phyloP scores from a whole-genome alignment of 2,113 vertebrate genomes.

The Sorex araneus region DNA sequence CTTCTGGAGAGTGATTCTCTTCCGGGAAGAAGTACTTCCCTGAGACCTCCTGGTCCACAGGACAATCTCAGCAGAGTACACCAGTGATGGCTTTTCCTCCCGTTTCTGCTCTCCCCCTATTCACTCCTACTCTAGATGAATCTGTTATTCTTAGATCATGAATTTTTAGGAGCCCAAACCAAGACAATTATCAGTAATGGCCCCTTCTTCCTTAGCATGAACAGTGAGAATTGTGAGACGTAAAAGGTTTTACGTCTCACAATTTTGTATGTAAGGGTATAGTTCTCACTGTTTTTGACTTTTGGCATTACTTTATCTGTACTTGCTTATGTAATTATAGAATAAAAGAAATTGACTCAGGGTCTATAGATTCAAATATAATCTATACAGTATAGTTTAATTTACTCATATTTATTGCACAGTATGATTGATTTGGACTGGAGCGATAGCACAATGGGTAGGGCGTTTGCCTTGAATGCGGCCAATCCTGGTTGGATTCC shows the following conservation, averaged over 20 bases:
- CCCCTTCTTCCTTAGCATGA: not conserved
- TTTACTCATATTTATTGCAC: not conserved
- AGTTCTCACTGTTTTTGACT: not conserved
- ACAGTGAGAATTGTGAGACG: not conserved
- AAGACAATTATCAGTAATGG: not conserved
- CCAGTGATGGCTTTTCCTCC: not conserved
- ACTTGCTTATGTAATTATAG: not conserved
- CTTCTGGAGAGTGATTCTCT: not conserved
- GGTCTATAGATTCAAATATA: not conserved
- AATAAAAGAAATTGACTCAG: not conserved
- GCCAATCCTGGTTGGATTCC: too few relatives aligned
- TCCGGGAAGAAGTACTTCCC: not conserved
- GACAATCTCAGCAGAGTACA: accelerated
- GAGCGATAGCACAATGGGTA: too few relatives aligned
- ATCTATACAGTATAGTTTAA: not conserved
- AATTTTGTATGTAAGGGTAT: not conserved
- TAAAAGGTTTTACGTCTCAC: too few relatives aligned
- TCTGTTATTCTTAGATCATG: not conserved
- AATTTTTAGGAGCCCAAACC: not conserved
- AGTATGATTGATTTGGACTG: not conserved
- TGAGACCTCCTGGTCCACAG: not conserved
- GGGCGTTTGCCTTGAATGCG: too few relatives aligned
- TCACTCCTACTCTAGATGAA: not conserved
- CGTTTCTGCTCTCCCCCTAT: not conserved
- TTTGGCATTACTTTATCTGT: not conserved